Evolutionary conservation across 2,113 vertebrate genomes (phyloP).

Genomic region (Seriola dumerili): DNA sequence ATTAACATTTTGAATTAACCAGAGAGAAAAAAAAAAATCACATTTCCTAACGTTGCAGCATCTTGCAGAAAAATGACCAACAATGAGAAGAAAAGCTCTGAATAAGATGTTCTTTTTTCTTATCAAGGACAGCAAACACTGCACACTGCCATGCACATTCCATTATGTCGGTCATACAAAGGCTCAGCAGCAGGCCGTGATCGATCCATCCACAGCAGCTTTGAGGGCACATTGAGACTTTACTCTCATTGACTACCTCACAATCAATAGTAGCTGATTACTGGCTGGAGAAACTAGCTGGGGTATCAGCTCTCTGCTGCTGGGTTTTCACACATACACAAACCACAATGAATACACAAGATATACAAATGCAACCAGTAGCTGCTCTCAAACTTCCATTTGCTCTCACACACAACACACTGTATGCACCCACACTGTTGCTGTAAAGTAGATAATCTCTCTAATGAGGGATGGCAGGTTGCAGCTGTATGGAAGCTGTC

Average conservation of each 20-base stretch:
- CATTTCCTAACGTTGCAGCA: not conserved
- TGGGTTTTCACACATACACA: constrained; percentile 43
- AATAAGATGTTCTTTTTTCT: constrained; percentile 37
- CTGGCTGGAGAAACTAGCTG: constrained; percentile 61
- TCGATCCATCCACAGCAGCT: constrained; percentile 65
- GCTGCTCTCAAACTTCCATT: constrained; percentile 5
- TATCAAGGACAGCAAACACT: constrained; percentile 16
- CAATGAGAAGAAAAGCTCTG: not conserved
- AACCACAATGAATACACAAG: constrained; percentile 38
- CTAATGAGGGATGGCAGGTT: constrained; percentile 55
- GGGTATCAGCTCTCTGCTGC: constrained; percentile 48
- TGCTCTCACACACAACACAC: constrained; percentile 20
- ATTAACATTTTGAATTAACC: not conserved
- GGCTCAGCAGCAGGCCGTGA: constrained; percentile 57
- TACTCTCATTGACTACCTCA: constrained; percentile 74
- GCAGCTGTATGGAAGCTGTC: constrained; percentile 45
- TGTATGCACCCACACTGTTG: constrained; percentile 18
- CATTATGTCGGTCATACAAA: constrained; percentile 61
- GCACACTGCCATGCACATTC: constrained; percentile 46
- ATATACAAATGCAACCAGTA: constrained; percentile 38
- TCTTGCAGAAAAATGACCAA: constrained; percentile 10
- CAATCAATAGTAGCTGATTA: constrained; percentile 80
- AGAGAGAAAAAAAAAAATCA: not conserved
- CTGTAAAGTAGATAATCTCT: constrained; percentile 45
- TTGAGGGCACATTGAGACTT: constrained; percentile 75